Base-by-base conservation (phyloP, 2,113 vertebrate species). In the Passer domesticus region DNA sequence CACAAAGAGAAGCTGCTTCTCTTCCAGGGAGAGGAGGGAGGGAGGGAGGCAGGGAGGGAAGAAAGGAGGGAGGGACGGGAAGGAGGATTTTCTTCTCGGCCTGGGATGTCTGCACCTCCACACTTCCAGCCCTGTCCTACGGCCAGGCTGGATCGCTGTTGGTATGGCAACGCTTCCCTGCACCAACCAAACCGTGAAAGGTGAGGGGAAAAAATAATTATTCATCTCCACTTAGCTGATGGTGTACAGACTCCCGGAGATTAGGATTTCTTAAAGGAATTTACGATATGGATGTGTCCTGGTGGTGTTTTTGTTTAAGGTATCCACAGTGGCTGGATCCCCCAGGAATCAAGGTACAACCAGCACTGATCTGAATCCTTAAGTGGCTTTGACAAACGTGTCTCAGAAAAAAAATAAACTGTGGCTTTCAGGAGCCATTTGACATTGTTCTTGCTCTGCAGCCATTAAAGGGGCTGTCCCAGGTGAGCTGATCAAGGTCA, bases 1-100 rank as follows among this genome's bases (percentile, higher is more conserved):
- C 76, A 96, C 94, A 97, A 95, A 96, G 95, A 93, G 85, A 96
- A 93, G 88, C 72, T 46, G 95, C 90, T 92, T 90, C 88, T 88
- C 37, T 96, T 94, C 95, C 72, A 95, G 67, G 66, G 64, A 73
- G 79, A 76, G 47, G 9, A 89, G 89, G 91, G 74, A 89, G 89
- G 91, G 74, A 72, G 83, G 94, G 44, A 60, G 66, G 53, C 23
- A 74, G 72, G 69, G 31, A 82, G 46, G 62, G 13, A 88, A 49
- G 82, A 12, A 83, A 58, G 58, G 39, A 86, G 79, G 79, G 58
- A 95, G 84, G 60, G 52, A 75, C 7, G 3, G 47, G 14, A 30
- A 43, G 55, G 23, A 95, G 53, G 59, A 53, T 83, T 90, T 82
- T 92, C 91, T 70, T 17, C 87, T 60, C 59, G 83, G 83, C 79